Percentiles rank a stretch among this genome's conserved stretches.
Conservation (phyloP, 2,797 vertebrate genomes). For the Hapalemur alaotrensis region DNA sequence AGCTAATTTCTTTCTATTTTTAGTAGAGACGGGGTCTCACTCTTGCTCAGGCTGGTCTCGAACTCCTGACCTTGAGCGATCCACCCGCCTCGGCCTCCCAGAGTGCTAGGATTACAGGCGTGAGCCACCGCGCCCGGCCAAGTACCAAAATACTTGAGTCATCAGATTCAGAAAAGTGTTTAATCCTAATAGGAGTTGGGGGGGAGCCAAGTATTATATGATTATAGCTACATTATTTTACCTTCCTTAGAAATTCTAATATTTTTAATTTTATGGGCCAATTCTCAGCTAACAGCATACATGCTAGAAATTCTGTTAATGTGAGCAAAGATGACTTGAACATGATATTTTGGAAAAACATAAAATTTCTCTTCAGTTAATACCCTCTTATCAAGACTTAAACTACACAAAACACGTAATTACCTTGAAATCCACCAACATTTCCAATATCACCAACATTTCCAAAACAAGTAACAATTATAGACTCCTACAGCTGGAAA, state of each 20-base stretch:
- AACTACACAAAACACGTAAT: neutral
- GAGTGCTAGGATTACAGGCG: too few relatives aligned
- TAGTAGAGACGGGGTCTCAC: too few relatives aligned
- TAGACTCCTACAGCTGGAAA: neutral
- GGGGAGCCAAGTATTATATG: neutral
- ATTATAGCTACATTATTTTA: slow-evolving; percentile 16
- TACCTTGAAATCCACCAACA: neutral
- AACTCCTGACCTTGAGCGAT: too few relatives aligned
- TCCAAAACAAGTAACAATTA: slow-evolving; percentile 6
- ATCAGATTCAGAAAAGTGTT: slow-evolving; percentile 14
- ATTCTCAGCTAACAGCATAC: slow-evolving; percentile 1
- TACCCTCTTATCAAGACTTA: slow-evolving; percentile 16
- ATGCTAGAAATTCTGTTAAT: slow-evolving; percentile 36
- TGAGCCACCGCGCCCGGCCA: too few relatives aligned
- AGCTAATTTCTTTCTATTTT: too few relatives aligned
- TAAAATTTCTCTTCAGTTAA: slow-evolving; percentile 24
- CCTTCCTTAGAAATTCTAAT: slow-evolving; percentile 1
- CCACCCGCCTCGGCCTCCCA: too few relatives aligned
- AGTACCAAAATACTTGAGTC: slow-evolving; percentile 3
- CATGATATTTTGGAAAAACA: slow-evolving; percentile 8
- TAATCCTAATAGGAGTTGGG: neutral
- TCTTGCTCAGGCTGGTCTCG: too few relatives aligned
- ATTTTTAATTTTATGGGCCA: slow-evolving; percentile 41
- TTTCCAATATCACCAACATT: neutral
- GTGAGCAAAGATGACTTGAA: slow-evolving; percentile 13